These are phyloP conservation scores for Mungos mungo DNA, from an alignment of 2,113 vertebrate species.

Conservation along the genomic window DNA sequence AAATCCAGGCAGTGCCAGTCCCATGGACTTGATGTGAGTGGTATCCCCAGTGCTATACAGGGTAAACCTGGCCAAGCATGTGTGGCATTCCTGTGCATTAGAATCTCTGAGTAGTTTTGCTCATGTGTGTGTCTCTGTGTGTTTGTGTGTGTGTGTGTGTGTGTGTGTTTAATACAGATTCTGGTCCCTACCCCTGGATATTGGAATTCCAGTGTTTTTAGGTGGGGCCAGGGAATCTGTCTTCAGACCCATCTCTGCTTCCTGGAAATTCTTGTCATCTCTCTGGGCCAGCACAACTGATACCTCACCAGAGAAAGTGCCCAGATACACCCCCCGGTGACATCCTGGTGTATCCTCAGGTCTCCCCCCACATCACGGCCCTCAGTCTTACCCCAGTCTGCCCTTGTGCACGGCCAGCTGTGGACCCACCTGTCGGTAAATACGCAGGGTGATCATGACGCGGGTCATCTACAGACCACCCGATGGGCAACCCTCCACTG, in stretches of 20 bases:
- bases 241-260: not conserved
- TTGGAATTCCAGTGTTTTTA: not conserved
- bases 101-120: not conserved
- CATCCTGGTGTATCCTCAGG: no score
- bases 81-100: not conserved
- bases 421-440: not conserved
- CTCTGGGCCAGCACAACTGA: not conserved
- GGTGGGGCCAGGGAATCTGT: not conserved
- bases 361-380: no score
- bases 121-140: no score
- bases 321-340: not conserved
- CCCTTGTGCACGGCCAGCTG: no score
- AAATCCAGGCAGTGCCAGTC: not conserved
- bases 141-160: not conserved
- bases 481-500: not conserved
- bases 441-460: not conserved
- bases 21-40: not conserved
- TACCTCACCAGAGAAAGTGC: not conserved
- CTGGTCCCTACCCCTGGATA: not conserved
- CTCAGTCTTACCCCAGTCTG: no score
- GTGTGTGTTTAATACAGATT: not conserved
- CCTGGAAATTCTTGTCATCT: not conserved
- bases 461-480: not conserved
- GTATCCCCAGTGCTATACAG: no score
- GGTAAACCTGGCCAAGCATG: not conserved